Evolutionary conservation across 2,113 vertebrate species (phyloP), one percentile per base, ranked within the genome.

Genomic region (Pholis gunnellus): DNA sequence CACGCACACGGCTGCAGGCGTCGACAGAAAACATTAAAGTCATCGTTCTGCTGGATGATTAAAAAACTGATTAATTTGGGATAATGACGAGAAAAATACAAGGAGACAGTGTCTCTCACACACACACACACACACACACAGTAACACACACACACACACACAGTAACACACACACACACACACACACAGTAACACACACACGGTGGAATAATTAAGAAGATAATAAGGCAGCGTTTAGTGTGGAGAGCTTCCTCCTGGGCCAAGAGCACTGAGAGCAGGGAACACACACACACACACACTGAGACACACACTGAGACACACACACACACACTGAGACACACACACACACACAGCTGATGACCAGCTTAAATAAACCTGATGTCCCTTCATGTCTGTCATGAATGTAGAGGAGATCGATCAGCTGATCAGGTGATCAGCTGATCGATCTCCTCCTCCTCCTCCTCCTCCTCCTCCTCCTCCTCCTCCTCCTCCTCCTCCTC

Each of bases 41-140:
- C 93, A 91, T 95, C 11, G 89, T 96, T 87, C 80, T 86, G 85
- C 81, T 90, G 92, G 91, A 89, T 93, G 93, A 95, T 95, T 94
- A 95, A 92, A 93, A 92, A 84, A 93, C 82, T 88, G 92, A 95
- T 95, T 95, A 94, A 94, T 94, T 88, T 91, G 84, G 74, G 90
- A 92, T 90, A 93, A 94, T 87, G 90, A 91, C 60, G 87, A 88
- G 87, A 93, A 85, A 90, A 91, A 87, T 68, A 88, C 57, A 76
- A 8, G 22, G n/a, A 82, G 86, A 88, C 85, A 73, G 10, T 25
- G 22, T 54, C 18, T 65, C 60, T 73, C 52, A 78, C 83, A 38
- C 75, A 80, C 59, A 75, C 46, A 48, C 46, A 48, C 46, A 48
- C 44, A 61, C 18, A 70, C 60, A 75, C 52, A 78, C 83, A 87